phyloP scores from a whole-genome alignment of 2,888 invertebrate genomes.

The Papilio elwesi region DNA sequence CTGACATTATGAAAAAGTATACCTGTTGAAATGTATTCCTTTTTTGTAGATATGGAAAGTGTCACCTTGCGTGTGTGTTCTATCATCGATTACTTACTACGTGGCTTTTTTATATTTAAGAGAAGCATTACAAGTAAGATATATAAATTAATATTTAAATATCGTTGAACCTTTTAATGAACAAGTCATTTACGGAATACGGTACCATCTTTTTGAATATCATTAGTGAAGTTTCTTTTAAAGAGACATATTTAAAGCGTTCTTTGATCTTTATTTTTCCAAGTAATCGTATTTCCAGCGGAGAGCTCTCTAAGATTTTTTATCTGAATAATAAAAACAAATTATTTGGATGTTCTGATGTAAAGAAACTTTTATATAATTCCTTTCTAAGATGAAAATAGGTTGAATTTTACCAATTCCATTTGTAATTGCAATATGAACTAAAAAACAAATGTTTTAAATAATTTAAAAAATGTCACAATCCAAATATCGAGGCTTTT shows the following conservation, averaged over 20 bases:
- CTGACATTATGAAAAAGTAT: conserved; percentile 11
- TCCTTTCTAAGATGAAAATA: not conserved
- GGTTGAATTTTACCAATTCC: not conserved
- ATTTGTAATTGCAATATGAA: not conserved
- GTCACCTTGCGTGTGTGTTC: no score
- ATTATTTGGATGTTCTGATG: conserved; percentile 14
- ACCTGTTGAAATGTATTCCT: not conserved
- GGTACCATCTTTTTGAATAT: not conserved
- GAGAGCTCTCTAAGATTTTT: conserved; percentile 2
- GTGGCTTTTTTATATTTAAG: no score
- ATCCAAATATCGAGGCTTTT: no score
- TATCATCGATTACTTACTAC: no score
- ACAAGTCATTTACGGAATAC: not conserved
- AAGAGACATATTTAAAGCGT: conserved; percentile 27
- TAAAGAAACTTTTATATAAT: not conserved
- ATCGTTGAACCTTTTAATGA: not conserved
- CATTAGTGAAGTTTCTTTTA: conserved; percentile 13
- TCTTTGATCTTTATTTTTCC: conserved; percentile 18
- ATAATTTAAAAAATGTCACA: no score
- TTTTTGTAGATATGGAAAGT: no score
- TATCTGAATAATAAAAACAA: conserved; percentile 14
- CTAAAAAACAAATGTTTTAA: no score
- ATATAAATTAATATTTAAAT: not conserved
- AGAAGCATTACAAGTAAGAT: no score
- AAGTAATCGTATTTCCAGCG: conserved; percentile 27